Base-by-base conservation (phyloP, 2,797 vertebrate genomes). In the Petrocephalus schoutedeni region DNA sequence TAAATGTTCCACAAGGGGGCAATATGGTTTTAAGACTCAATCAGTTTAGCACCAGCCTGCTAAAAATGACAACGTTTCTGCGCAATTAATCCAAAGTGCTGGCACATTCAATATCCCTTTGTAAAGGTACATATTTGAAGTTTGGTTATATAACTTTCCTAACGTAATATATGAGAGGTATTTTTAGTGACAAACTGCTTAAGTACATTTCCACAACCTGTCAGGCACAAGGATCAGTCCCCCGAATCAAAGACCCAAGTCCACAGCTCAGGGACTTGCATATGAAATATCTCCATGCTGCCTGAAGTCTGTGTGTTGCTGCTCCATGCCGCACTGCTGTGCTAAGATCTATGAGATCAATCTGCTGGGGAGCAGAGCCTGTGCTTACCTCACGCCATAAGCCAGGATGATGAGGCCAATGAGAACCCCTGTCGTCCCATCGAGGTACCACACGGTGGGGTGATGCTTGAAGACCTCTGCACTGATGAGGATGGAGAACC, bases 401-500 rank as follows among this genome's bases (percentile, higher is more conserved):
- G 96, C 96, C 92, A 97, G 95, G 93, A 99, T 99, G 95, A 97
- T 97, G 88, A 99, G 95, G 91, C 97, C 98, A 2, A 99, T 99
- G 90, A 99, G 90, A 90, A 99, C 95, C 0, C 98, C 98, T 8
- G 96, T 96, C 92, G 96, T 96, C 89, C 97, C 98, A 16, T 99
- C 98, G 92, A 99, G 95, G 91, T 95, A 99, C 98, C 98, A 99
- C 92, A 99, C 96, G 0, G 95, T 92, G 1, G 97, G 87, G 21
- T 99, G 93, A 87, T 99, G 96, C 92, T 97, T 97, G 92, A 97
- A 99, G 83, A 99, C 98, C 91, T 99, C 98, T 0, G 98, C 98
- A 0, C 98, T 99, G 87, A 99, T 95, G 8, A 99, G 96, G 90
- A 99, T 99, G 88, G 98, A 99, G 95, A 99, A 99, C 85, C 98